These are phyloP conservation scores for Dexiosoma caninum DNA, from an alignment of 2,888 invertebrate genomes.

Conservation along the genomic window DNA sequence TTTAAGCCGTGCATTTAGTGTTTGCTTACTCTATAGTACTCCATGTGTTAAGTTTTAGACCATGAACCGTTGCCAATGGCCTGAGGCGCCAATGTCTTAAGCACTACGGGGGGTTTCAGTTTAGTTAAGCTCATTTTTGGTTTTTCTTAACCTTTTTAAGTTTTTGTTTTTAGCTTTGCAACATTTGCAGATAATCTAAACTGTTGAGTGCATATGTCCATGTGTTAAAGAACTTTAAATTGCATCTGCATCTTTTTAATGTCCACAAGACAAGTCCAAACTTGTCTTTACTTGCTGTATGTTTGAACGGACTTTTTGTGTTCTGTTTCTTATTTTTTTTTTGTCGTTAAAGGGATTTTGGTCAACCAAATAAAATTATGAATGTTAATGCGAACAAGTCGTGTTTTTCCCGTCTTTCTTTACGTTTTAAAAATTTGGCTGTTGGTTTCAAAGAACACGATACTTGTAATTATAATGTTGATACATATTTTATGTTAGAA, in stretches of 20 bases:
- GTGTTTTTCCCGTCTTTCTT: not conserved
- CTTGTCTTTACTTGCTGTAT: not conserved
- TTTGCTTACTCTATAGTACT: not conserved
- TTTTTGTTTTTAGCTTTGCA: slow-evolving; percentile 57
- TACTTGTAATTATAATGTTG: slow-evolving; percentile 57
- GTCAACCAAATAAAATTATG: slow-evolving; percentile 49
- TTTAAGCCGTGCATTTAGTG: not conserved
- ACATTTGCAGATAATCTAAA: slow-evolving; percentile 64
- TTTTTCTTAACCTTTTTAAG: slow-evolving; percentile 2
- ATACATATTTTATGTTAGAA: slow-evolving; percentile 36
- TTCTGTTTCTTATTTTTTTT: too few species aligned
- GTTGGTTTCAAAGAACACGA: slow-evolving; percentile 29
- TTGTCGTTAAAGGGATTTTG: slow-evolving; percentile 47
- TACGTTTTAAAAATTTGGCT: slow-evolving; percentile 9
- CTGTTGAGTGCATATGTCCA: slow-evolving; percentile 66
- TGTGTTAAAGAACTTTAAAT: slow-evolving; percentile 61
- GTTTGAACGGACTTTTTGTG: not conserved
- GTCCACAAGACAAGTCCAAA: slow-evolving; percentile 25
- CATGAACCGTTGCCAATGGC: slow-evolving; percentile 61
- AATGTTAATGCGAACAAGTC: slow-evolving; percentile 32
- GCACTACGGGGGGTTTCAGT: slow-evolving; percentile 70
- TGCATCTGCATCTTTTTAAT: slow-evolving; percentile 57
- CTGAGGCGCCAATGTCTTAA: slow-evolving; percentile 74
- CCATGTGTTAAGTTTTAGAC: slow-evolving; percentile 57
- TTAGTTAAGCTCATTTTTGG: slow-evolving; percentile 32